These are phyloP conservation scores for Porites divaricata DNA, from an alignment of 92 coral and sea anemone genomes.

Conservation along the genomic window DNA sequence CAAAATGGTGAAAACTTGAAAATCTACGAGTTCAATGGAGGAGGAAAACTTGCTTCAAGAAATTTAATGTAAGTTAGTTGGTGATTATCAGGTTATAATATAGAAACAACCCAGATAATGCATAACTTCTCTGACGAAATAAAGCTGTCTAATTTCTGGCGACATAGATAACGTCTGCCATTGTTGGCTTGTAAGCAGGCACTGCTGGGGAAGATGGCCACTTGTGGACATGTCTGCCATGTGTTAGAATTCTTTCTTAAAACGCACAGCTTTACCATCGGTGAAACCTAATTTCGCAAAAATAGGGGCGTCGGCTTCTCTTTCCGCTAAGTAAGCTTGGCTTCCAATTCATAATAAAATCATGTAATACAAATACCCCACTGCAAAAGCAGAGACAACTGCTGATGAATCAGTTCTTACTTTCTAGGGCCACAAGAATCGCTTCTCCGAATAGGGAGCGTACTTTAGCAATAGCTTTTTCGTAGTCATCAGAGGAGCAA, in stretches of 20 bases:
- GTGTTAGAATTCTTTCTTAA: slow-evolving; percentile 30
- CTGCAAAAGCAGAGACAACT: background rate
- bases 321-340: background rate
- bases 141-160: slow-evolving; percentile 34
- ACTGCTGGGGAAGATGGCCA: background rate
- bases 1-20: no score
- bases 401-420: slow-evolving; percentile 5
- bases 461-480: slow-evolving; percentile 27
- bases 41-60: no score
- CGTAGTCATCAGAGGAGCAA: no score
- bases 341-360: background rate
- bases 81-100: no score
- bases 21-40: no score
- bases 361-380: background rate
- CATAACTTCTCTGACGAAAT: slow-evolving; percentile 20
- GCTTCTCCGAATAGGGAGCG: slow-evolving; percentile 37
- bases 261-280: slow-evolving; percentile 40
- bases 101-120: background rate
- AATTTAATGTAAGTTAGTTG: no score
- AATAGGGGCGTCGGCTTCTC: slow-evolving; percentile 56
- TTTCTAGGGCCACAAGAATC: slow-evolving; percentile 40
- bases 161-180: slow-evolving; percentile 28
- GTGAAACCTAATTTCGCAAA: slow-evolving; percentile 35
- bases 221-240: background rate
- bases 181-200: slow-evolving; percentile 8